phyloP scores from a whole-genome alignment of 2,888 invertebrate species.

The Gari tellinella region DNA sequence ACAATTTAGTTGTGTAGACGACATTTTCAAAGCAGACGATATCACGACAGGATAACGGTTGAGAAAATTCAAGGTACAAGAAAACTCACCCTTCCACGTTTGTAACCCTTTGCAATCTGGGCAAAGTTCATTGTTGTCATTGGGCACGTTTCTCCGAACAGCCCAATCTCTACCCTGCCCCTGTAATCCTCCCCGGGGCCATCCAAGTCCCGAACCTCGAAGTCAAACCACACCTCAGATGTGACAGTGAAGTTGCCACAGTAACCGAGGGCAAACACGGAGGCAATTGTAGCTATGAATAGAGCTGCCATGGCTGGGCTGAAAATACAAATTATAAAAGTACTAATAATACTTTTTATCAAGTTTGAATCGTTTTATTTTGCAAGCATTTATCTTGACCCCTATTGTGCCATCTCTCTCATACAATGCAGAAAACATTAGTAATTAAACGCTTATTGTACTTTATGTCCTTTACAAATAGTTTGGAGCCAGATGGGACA shows the following conservation, averaged over 20 bases:
- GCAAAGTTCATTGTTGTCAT: conserved; percentile 83
- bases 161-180: conserved; percentile 79
- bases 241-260: conserved; percentile 77
- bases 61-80: neutral
- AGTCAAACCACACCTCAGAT: conserved; percentile 81
- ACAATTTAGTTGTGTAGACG: too few relatives aligned
- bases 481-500: too few relatives aligned
- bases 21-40: too few relatives aligned
- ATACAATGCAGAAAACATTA: too few relatives aligned
- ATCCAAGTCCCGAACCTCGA: conserved; percentile 80
- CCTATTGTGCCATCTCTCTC: too few relatives aligned
- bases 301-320: conserved; percentile 46
- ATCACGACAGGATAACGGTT: too few relatives aligned
- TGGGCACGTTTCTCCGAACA: conserved; percentile 83
- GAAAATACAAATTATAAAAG: too few relatives aligned
- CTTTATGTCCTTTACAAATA: too few relatives aligned
- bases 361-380: too few relatives aligned
- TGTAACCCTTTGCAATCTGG: conserved; percentile 80
- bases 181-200: conserved; percentile 78
- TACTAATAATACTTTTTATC: too few relatives aligned
- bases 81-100: conserved; percentile 76
- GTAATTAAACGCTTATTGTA: too few relatives aligned
- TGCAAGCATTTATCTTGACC: too few relatives aligned
- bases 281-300: conserved; percentile 36
- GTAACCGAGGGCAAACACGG: conserved; percentile 48